Evolutionary conservation across 2,797 vertebrate species (phyloP).

Genomic region (Varecia variegata): DNA sequence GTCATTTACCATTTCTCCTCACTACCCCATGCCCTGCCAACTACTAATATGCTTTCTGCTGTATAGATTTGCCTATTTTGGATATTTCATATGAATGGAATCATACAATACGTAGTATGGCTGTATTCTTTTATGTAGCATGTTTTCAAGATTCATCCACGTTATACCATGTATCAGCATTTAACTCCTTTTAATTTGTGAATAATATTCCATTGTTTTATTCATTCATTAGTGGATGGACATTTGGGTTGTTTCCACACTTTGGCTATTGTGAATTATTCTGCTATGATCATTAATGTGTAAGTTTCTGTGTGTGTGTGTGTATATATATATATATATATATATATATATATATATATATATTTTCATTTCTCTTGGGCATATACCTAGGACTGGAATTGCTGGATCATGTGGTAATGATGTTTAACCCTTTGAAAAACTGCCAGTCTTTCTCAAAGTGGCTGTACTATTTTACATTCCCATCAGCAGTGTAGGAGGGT

Average conservation of each 20-base stretch:
- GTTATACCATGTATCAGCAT: background rate
- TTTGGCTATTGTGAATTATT: background rate
- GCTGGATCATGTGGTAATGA: background rate
- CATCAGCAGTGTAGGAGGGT: background rate
- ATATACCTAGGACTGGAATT: background rate
- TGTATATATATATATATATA: background rate
- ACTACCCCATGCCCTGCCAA: rapidly evolving
- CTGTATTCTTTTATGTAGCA: background rate
- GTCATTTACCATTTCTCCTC: background rate
- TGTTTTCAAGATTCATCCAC: background rate
- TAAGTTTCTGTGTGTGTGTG: background rate
- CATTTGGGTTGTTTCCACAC: background rate
- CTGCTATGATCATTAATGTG: background rate
- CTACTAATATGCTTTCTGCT: background rate
- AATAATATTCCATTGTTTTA: background rate
- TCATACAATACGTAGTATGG: background rate
- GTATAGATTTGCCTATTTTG: background rate
- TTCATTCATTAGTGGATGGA: background rate
- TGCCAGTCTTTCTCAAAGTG: background rate
- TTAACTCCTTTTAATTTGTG: background rate
- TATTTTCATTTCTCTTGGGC: background rate
- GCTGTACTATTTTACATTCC: background rate
- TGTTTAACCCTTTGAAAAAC: background rate
- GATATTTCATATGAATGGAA: background rate
- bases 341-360: background rate